A percentile compares a stretch with the other conserved stretches of the same genome.
Evolutionary conservation across 2,888 invertebrate genomes (phyloP).

Genomic region (Macaria notata): DNA sequence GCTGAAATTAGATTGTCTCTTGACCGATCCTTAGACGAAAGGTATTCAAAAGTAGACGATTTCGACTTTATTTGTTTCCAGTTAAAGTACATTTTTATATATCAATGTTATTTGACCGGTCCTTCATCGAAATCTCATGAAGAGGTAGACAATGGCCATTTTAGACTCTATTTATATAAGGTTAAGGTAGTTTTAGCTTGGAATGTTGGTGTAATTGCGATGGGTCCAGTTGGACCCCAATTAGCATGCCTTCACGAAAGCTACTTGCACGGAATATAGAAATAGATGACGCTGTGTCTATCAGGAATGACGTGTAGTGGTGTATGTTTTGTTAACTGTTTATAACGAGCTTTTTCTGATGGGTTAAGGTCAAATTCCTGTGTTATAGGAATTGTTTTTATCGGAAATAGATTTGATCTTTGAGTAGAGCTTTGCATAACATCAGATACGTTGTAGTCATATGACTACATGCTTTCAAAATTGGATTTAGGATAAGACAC

Average conservation of each 20-base stretch:
- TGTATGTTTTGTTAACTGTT: constrained; percentile 15
- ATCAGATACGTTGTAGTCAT: no score
- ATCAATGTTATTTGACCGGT: no score
- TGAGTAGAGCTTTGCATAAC: no score
- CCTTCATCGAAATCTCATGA: no score
- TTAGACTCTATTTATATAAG: constrained; percentile 25
- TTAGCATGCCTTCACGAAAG: constrained; percentile 58
- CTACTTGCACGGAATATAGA: constrained; percentile 44
- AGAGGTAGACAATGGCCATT: constrained; percentile 2
- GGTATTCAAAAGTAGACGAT: constrained; percentile 5
- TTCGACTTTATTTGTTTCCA: constrained; percentile 27
- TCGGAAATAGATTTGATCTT: no score
- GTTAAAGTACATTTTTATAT: constrained; percentile 35
- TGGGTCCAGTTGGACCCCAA: constrained; percentile 50
- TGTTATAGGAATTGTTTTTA: no score
- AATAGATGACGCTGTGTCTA: constrained; percentile 40
- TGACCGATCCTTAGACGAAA: no score
- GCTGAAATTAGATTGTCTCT: background rate
- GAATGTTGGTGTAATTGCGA: constrained; percentile 41
- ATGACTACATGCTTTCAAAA: no score
- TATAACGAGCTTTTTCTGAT: background rate
- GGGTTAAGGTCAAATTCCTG: no score
- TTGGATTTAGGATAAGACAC: no score
- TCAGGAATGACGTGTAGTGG: constrained; percentile 30
- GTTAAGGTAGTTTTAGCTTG: constrained; percentile 36